Conservation (phyloP, 2,113 vertebrate genomes). For the Jaculus jaculus region DNA sequence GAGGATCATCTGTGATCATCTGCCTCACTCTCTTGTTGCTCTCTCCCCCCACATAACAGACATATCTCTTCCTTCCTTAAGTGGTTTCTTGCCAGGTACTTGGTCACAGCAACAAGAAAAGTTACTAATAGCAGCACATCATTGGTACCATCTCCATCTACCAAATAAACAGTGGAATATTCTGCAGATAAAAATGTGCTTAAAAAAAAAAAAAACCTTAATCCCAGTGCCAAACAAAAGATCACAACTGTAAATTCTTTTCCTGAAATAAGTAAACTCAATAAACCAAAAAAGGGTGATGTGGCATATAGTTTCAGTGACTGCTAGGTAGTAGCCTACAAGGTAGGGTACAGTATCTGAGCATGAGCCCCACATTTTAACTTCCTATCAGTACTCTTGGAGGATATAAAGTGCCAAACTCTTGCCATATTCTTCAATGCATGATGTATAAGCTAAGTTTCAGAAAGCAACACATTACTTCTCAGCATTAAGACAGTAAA, state of each 20-base stretch:
- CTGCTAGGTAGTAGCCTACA: not conserved
- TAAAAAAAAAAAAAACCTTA: not conserved
- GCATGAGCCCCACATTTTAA: not conserved
- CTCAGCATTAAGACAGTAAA: not conserved
- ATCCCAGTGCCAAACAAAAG: not conserved
- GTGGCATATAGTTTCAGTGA: not conserved
- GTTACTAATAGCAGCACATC: not conserved
- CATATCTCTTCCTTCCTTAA: not conserved
- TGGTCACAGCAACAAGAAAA: not conserved
- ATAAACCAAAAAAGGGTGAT: not conserved
- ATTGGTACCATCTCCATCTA: not conserved
- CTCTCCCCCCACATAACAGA: not conserved
- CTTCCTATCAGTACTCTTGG: not conserved
- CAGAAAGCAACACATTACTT: not conserved
- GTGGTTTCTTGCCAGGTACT: not conserved
- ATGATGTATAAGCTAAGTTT: not conserved
- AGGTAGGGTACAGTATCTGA: not conserved
- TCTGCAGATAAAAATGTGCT: not conserved
- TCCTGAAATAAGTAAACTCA: not conserved
- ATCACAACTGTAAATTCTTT: not conserved
- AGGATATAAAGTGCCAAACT: not conserved
- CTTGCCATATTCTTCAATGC: not conserved
- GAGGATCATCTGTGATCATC: not conserved
- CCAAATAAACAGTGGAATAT: not conserved
- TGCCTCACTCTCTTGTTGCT: not conserved